Evolutionary conservation across 2,888 invertebrate genomes (phyloP).

Genomic region (Pteria penguin): DNA sequence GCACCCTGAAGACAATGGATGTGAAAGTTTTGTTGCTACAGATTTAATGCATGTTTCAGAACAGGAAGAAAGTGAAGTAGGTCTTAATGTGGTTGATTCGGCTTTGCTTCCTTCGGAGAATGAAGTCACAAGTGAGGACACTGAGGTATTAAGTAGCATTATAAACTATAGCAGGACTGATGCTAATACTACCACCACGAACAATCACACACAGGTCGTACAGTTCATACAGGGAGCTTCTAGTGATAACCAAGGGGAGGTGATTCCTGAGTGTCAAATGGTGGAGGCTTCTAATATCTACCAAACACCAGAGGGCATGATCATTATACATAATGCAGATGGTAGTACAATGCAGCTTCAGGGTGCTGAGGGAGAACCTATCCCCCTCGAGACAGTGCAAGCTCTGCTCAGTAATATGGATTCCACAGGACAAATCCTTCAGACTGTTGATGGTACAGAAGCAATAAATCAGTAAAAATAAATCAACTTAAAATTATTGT

Average conservation of each 20-base stretch:
- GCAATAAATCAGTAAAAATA: slow-evolving; percentile 1
- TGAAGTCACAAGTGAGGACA: background rate
- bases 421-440: slow-evolving; percentile 57
- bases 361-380: slow-evolving; percentile 67
- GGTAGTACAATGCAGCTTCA: slow-evolving; percentile 77
- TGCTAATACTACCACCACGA: background rate
- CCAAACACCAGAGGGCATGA: slow-evolving; percentile 74
- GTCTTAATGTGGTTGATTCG: background rate
- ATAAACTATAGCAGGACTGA: slow-evolving; percentile 13
- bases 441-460: slow-evolving; percentile 14
- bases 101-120: background rate
- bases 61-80: background rate
- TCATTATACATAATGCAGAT: slow-evolving; percentile 76
- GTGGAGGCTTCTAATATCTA: slow-evolving; percentile 63
- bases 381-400: slow-evolving; percentile 78
- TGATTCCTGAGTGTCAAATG: slow-evolving; percentile 2
- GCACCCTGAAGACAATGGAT: slow-evolving; percentile 10
- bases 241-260: background rate
- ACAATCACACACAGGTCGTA: background rate
- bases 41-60: slow-evolving; percentile 8
- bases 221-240: slow-evolving; percentile 23
- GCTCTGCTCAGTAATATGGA: slow-evolving; percentile 76
- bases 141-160: background rate
- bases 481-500: no score
- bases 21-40: slow-evolving; percentile 28